phyloP scores from a whole-genome alignment of 2,888 invertebrate species.

The Polylopha cassiicola region DNA sequence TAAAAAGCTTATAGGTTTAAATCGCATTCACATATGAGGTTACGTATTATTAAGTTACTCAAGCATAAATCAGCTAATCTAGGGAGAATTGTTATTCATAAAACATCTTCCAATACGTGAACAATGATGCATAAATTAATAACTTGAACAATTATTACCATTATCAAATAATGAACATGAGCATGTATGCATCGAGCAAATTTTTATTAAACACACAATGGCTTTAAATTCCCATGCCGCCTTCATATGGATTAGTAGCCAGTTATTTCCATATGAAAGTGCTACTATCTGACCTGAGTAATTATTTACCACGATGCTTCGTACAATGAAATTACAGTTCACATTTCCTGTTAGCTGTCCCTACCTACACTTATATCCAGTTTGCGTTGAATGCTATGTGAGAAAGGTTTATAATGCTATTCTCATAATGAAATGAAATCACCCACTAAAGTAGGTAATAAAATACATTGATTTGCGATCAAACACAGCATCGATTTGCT shows the following conservation, averaged over 20 bases:
- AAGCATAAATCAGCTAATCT: too few species aligned
- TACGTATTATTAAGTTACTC: too few species aligned
- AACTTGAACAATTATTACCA: slow-evolving; percentile 8
- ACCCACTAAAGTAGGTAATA: slow-evolving; percentile 24
- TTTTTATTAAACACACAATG: slow-evolving; percentile 42
- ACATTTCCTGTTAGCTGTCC: slow-evolving; percentile 43
- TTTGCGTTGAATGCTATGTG: slow-evolving; percentile 25
- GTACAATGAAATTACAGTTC: slow-evolving; percentile 50
- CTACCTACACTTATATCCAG: slow-evolving; percentile 22
- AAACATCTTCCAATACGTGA: slow-evolving; percentile 1
- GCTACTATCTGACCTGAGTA: slow-evolving; percentile 34
- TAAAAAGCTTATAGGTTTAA: too few species aligned
- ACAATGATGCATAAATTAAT: slow-evolving; percentile 10
- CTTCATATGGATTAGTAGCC: slow-evolving; percentile 34
- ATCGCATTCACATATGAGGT: too few species aligned
- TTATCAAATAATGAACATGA: slow-evolving; percentile 38
- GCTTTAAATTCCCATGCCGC: slow-evolving; percentile 40
- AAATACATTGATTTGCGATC: slow-evolving; percentile 16
- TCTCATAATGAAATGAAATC: slow-evolving; percentile 25
- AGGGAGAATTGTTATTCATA: too few species aligned
- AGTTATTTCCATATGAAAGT: slow-evolving; percentile 31
- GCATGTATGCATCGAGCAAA: slow-evolving; percentile 32
- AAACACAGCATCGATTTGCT: slow-evolving; percentile 12
- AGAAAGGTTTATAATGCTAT: slow-evolving; percentile 27
- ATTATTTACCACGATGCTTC: slow-evolving; percentile 43